Base-by-base conservation (phyloP, 2,113 vertebrate genomes). In the Phoenicopterus ruber region DNA sequence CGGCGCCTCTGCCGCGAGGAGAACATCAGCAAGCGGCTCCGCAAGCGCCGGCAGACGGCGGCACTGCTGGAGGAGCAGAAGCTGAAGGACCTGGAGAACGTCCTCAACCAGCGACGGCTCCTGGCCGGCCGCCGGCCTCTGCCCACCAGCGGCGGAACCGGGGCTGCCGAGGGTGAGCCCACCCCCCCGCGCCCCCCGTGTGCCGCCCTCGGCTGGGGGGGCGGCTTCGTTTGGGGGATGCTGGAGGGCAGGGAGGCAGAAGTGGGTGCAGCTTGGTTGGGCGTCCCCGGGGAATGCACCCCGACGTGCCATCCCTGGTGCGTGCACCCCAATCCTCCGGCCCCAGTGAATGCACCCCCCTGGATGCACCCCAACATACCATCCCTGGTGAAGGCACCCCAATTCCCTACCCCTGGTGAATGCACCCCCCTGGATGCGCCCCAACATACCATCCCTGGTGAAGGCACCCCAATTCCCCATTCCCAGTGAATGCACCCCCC, bases 11-110 rank as follows among this genome's bases (percentile, higher is more conserved):
- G 98, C 46, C 97, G 95, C 0, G 99, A 99, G 97, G 98, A 98
- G 50, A 98, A 99, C 87, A 98, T 99, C 34, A 98, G 98, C 31
- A 98, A 99, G 78, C 98, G 98, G 47, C 97, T 98, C 44, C 98
- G 98, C 71, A 98, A 99, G 97, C 98, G 98, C 89, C 98, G 99
- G 13, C 98, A 98, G 93, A 99, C 98, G 12, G 98, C 98, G 1
- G 98, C 97, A 3, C 98, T 98, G 94, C 98, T 97, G 26, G 99
- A 99, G 93, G 99, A 99, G 97, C 98, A 98, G 97, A 99, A 99
- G 95, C 98, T 99, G 83, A 98, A 97, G 63, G 98, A 98, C 6
- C 98, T 99, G 74, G 98, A 99, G 97, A 98, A 97, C 63, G 89
- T 98, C 11, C 97, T 99, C 84, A 96, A 98, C 13, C 98, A 99